These are phyloP conservation scores for Rhimphoctona megacephalus DNA, from an alignment of 2,888 invertebrate species.

Conservation along the genomic window DNA sequence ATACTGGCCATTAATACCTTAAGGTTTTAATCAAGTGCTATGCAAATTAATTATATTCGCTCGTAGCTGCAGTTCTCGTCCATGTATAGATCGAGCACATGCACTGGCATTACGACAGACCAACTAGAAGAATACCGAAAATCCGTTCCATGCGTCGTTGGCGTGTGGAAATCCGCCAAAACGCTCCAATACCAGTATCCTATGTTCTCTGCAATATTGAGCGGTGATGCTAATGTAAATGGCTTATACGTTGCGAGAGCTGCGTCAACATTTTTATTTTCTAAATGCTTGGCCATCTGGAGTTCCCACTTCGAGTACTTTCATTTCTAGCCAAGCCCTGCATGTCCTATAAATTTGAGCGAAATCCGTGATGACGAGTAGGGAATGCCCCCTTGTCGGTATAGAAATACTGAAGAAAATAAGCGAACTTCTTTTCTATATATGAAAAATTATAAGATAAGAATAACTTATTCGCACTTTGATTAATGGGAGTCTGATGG, in stretches of 20 bases:
- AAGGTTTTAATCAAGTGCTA: conserved; percentile 73
- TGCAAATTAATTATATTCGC: conserved; percentile 74
- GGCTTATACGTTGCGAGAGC: no score
- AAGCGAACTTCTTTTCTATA: neutral
- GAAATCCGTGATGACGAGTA: no score
- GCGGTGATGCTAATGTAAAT: no score
- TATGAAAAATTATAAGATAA: neutral
- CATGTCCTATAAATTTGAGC: no score
- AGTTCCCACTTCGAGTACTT: no score
- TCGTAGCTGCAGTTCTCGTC: conserved; percentile 63
- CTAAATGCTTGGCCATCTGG: no score
- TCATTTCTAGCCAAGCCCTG: no score
- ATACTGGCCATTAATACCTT: conserved; percentile 2
- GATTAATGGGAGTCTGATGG: no score
- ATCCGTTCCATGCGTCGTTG: conserved; percentile 18
- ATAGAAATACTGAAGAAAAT: neutral
- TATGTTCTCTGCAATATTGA: neutral
- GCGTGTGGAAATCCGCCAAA: conserved; percentile 28
- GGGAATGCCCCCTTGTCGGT: no score
- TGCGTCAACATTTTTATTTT: no score
- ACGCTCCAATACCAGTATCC: neutral
- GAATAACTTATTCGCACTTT: neutral
- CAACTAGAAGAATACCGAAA: conserved; percentile 39
- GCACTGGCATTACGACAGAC: conserved; percentile 47
- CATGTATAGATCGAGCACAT: conserved; percentile 67